phyloP scores from a whole-genome alignment of 37 sponge, comb jelly and placozoan genomes.

The Aplysina aerophoba region DNA sequence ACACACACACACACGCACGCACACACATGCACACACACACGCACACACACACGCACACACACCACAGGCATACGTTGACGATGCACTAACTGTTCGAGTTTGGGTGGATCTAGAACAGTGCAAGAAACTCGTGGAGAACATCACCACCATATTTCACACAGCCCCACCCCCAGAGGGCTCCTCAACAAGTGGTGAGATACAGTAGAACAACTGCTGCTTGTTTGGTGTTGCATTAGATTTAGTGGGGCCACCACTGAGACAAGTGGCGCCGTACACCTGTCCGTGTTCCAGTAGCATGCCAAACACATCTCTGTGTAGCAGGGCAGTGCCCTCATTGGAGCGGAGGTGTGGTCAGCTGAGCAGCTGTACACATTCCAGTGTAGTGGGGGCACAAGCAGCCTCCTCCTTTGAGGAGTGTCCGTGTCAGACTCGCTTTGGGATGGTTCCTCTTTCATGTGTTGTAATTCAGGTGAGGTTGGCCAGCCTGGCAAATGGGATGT shows the following conservation, averaged over 20 bases:
- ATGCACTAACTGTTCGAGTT: conserved; percentile 78
- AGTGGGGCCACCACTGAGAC: background rate
- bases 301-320: too few relatives aligned
- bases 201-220: background rate
- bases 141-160: conserved; percentile 75
- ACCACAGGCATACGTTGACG: conserved; percentile 80
- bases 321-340: background rate
- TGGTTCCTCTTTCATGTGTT: background rate
- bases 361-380: conserved; percentile 20
- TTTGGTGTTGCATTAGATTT: background rate
- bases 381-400: conserved; percentile 39
- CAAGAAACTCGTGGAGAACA: conserved; percentile 80
- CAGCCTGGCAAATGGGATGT: background rate
- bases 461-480: background rate
- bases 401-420: too few relatives aligned
- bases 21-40: too few relatives aligned
- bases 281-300: too few relatives aligned
- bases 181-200: background rate
- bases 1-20: too few relatives aligned
- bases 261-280: too few relatives aligned
- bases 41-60: too few relatives aligned
- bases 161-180: conserved; percentile 3
- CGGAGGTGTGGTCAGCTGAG: background rate
- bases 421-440: background rate
- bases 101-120: conserved; percentile 86